These are phyloP conservation scores for Montipora capitata DNA, from an alignment of 92 coral and sea anemone species.

Conservation along the genomic window DNA sequence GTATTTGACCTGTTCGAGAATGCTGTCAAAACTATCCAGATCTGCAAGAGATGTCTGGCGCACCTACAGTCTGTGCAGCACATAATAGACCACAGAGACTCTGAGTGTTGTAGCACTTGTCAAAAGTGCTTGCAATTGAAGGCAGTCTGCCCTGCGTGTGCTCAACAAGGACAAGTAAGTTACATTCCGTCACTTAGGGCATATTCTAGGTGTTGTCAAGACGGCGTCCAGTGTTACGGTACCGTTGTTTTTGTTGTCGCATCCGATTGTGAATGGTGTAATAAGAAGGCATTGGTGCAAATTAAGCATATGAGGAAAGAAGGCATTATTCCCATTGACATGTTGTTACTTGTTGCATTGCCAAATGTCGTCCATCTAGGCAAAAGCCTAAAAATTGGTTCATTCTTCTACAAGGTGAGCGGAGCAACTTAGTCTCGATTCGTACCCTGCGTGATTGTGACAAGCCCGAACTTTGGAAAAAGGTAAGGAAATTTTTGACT, in stretches of 20 bases:
- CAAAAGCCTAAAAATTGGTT: slow-evolving; percentile 64
- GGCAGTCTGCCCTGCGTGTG: slow-evolving; percentile 37
- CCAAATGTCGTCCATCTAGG: slow-evolving; percentile 63
- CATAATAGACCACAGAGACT: slow-evolving; percentile 36
- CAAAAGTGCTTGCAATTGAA: slow-evolving; percentile 54
- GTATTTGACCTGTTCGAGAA: neutral
- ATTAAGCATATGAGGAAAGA: slow-evolving; percentile 34
- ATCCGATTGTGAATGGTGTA: slow-evolving; percentile 67
- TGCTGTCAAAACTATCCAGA: neutral
- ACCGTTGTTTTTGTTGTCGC: slow-evolving; percentile 35
- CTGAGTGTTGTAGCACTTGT: slow-evolving; percentile 48
- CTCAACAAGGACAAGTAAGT: slow-evolving; percentile 46
- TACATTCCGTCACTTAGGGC: slow-evolving; percentile 71
- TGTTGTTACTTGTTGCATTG: slow-evolving; percentile 23
- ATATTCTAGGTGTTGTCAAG: slow-evolving; percentile 38
- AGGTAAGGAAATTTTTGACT: neutral
- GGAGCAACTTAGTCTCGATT: neutral
- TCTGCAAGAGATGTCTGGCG: slow-evolving; percentile 15
- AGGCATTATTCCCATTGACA: slow-evolving; percentile 47
- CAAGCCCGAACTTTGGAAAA: neutral
- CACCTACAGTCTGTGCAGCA: slow-evolving; percentile 53
- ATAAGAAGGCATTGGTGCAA: slow-evolving; percentile 60
- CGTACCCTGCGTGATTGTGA: slow-evolving; percentile 15
- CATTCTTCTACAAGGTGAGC: neutral
- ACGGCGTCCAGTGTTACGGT: slow-evolving; percentile 40